These are phyloP conservation scores for Amblyopsis hoosieri DNA, from an alignment of 2,797 vertebrate genomes.

Conservation along the genomic window DNA sequence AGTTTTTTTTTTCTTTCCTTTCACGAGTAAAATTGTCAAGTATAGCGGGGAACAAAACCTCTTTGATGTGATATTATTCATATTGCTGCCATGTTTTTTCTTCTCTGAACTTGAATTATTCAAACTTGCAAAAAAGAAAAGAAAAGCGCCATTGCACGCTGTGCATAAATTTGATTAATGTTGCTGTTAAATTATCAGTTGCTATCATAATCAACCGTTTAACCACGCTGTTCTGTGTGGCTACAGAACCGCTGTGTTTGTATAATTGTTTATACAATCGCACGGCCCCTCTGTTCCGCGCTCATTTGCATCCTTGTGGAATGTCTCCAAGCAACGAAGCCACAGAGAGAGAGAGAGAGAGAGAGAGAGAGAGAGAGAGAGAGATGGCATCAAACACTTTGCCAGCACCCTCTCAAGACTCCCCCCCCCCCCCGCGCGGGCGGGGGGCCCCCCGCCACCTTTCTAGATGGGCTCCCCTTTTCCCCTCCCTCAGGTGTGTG, in stretches of 20 bases:
- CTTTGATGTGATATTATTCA: conserved; percentile 58
- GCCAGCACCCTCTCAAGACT: conserved; percentile 6
- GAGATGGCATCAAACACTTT: conserved; percentile 19
- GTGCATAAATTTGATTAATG: conserved; percentile 74
- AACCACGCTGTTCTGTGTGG: conserved; percentile 59
- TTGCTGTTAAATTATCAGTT: conserved; percentile 74
- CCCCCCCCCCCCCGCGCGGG: conserved; percentile 60
- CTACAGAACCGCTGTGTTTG: conserved; percentile 58
- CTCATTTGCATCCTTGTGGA: conserved; percentile 74
- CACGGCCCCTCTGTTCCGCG: conserved; percentile 56
- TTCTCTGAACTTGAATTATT: conserved; percentile 71
- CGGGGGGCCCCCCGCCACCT: too few relatives aligned
- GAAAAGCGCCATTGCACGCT: conserved; percentile 66
- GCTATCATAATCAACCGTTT: conserved; percentile 75
- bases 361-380: conserved; percentile 8
- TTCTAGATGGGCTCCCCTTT: conserved; percentile 11
- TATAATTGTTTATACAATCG: conserved; percentile 70
- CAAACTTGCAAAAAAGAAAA: conserved; percentile 47
- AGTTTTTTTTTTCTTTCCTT: conserved; percentile 51
- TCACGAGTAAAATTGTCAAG: conserved; percentile 45
- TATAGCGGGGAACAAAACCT: conserved; percentile 15
- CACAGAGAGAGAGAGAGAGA: conserved; percentile 51
- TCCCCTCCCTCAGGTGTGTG: conserved; percentile 1
- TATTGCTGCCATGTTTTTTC: conserved; percentile 53
- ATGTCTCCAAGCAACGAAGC: conserved; percentile 70